Base-by-base conservation (phyloP, 2,888 invertebrate species). In the Agrochola lota region DNA sequence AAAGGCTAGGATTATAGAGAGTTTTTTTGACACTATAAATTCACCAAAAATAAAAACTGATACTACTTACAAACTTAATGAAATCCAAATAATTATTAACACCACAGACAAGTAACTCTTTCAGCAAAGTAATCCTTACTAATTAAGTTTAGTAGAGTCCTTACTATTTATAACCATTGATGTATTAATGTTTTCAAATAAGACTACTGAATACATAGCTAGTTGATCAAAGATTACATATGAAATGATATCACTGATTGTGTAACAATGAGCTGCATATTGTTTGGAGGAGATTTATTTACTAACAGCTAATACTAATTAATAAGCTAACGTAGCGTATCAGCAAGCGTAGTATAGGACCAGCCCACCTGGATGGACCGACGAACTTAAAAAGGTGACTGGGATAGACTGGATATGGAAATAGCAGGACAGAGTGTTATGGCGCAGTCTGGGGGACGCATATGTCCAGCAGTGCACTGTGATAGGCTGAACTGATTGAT, bases 181-280 rank as follows among this genome's bases (percentile, higher is more conserved):
- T 46, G 17, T 6, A 49, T 63, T 35, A 15, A 49, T 84, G 55
- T 84, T 86, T 85, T 74, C 59, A 84, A 84, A 80, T 63, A 81
- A 23, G 9, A n/a, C 55, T 60, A 70, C 69, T 73, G 64, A 35
- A 70, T 59, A 30, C 12, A 70, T 15, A 55, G 17, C 23, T 11
- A 70, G 43, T 64, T 46, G 57, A 63, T 52, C 20, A n/a, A 55
- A 52, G 15, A 74, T 81, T 60, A 60, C 46, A 55, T 68, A 40
- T 7, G 40, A 20, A 68, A 75, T 80, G 69, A 76, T 67, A 49
- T 76, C 80, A 84, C 17, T 69, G 17, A 2, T 72, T 64, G 20
- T 59, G 40, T 52, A 60, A 82, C 57, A 67, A 84, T 80, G 67
- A 52, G 40, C 20, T n/a, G 63, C 20, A 52, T 70, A 67, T 55